A percentile compares a stretch with the other conserved stretches of the same genome.
phyloP scores from a whole-genome alignment of 2,113 vertebrate species.

The Salminus brasiliensis region DNA sequence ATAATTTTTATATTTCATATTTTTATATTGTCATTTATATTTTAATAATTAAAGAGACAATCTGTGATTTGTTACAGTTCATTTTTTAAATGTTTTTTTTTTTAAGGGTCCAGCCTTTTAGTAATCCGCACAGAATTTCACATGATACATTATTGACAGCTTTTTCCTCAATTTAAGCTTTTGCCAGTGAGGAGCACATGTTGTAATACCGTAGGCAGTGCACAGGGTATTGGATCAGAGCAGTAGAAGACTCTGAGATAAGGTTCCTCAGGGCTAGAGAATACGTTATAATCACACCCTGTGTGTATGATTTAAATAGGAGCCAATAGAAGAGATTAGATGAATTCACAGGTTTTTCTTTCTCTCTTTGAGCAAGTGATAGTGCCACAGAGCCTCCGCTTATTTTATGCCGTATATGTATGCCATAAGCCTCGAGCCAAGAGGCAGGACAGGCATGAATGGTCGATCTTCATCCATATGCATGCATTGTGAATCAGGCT shows the following conservation, averaged over 20 bases:
- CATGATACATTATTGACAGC: neutral
- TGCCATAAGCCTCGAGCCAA: constrained; percentile 24
- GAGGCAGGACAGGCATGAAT: constrained; percentile 30
- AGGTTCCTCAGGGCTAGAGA: neutral
- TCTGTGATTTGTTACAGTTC: constrained; percentile 3
- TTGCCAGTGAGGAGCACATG: constrained; percentile 2
- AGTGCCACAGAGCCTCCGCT: constrained; percentile 26
- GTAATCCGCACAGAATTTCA: neutral
- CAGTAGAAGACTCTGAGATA: neutral
- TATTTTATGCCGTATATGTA: constrained; percentile 38
- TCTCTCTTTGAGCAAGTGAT: neutral
- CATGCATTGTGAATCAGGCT: constrained; percentile 15
- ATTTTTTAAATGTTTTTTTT: constrained; percentile 1
- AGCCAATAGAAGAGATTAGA: constrained; percentile 19
- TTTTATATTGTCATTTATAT: no score
- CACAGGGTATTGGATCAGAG: neutral
- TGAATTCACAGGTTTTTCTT: neutral
- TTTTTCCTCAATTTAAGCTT: neutral
- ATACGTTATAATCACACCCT: constrained; percentile 13
- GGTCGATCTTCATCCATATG: constrained; percentile 38
- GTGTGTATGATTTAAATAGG: constrained; percentile 28
- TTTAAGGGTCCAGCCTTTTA: neutral
- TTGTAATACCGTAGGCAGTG: constrained; percentile 5
- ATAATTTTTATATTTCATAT: no score
- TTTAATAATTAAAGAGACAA: no score